A percentile compares a stretch with the other conserved stretches of the same genome.
phyloP scores from a whole-genome alignment of 37 sponge, comb jelly and placozoan species.

The Chondrilla cf. caribensis region DNA sequence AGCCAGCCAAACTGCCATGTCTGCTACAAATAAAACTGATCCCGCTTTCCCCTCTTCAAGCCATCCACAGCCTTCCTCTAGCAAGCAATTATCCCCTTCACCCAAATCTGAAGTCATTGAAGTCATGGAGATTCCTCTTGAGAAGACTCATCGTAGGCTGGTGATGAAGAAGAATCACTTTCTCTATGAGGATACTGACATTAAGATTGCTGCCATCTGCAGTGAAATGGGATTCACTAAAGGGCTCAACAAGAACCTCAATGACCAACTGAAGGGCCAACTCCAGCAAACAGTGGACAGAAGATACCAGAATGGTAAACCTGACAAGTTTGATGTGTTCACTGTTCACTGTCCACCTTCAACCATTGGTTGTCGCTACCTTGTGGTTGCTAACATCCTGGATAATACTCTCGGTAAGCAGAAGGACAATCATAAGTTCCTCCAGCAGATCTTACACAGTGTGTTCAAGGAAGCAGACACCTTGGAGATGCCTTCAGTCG shows the following conservation, averaged over 20 bases:
- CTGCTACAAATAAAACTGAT: no score
- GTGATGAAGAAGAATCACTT: slow-evolving; percentile 2
- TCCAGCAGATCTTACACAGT: slow-evolving; percentile 21
- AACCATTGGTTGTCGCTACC: neutral
- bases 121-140: neutral
- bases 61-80: no score
- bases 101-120: no score
- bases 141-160: neutral
- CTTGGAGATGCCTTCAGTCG: slow-evolving; percentile 21
- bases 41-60: no score
- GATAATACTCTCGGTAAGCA: slow-evolving; percentile 1
- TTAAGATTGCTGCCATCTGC: slow-evolving; percentile 10
- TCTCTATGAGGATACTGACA: slow-evolving; percentile 11
- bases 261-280: neutral
- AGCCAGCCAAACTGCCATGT: no score
- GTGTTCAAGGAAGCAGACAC: slow-evolving; percentile 31
- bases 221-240: neutral
- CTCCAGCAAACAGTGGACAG: slow-evolving; percentile 1
- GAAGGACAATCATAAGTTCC: neutral
- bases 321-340: slow-evolving; percentile 14
- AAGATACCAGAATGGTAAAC: slow-evolving; percentile 3
- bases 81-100: no score
- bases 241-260: neutral
- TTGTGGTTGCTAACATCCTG: slow-evolving; percentile 18
- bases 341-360: slow-evolving; percentile 13